These are phyloP conservation scores for Ammodramus savannarum DNA, from an alignment of 2,113 vertebrate species.

Conservation along the genomic window DNA sequence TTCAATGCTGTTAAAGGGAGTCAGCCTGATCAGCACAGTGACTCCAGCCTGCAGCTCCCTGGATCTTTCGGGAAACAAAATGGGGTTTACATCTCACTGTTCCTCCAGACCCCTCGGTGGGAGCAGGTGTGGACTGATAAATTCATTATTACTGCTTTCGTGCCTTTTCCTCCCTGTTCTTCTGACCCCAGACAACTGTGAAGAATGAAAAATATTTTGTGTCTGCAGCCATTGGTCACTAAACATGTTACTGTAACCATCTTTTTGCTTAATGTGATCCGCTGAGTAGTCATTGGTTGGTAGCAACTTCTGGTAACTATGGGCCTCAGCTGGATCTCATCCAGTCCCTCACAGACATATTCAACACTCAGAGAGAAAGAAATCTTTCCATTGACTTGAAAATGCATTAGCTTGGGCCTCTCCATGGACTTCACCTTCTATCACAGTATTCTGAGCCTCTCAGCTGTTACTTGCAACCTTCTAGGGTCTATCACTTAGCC, in stretches of 20 bases:
- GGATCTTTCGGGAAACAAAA: background rate
- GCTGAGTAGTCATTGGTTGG: background rate
- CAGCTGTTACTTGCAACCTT: background rate
- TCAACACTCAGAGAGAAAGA: background rate
- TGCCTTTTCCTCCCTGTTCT: background rate
- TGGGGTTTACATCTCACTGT: background rate
- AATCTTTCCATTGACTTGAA: slow-evolving; percentile 27
- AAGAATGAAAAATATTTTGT: background rate
- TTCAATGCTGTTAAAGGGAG: background rate
- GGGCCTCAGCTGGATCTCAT: slow-evolving; percentile 17
- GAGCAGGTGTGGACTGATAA: background rate
- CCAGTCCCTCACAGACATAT: background rate
- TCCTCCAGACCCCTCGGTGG: background rate
- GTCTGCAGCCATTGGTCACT: background rate
- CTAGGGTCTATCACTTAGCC: background rate
- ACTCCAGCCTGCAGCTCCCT: background rate
- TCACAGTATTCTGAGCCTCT: background rate
- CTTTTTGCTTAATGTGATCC: background rate
- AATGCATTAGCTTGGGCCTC: background rate
- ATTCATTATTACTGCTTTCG: background rate
- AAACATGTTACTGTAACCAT: background rate
- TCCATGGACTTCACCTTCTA: background rate
- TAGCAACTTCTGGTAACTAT: slow-evolving; percentile 32
- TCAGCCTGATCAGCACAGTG: background rate
- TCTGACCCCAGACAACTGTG: background rate